Evolutionary conservation across 2,888 invertebrate species (phyloP).

Genomic region (Hirtodrosophila alboralis): DNA sequence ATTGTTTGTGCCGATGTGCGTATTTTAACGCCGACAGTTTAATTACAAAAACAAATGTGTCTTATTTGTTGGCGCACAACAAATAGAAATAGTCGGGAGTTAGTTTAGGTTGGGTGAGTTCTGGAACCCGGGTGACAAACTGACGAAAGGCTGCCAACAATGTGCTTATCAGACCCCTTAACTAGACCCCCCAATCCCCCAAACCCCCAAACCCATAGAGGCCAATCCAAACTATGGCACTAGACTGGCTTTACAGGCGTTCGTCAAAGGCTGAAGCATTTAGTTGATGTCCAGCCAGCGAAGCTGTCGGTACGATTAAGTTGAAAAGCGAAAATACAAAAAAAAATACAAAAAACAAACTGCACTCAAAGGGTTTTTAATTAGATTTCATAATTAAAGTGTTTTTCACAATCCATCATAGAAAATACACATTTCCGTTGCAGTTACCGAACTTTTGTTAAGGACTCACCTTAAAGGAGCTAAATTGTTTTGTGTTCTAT

Average conservation of each 20-base stretch:
- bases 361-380: slow-evolving; percentile 33
- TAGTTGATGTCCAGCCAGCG: slow-evolving; percentile 67
- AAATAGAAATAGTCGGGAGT: slow-evolving; percentile 7
- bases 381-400: slow-evolving; percentile 46
- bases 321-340: slow-evolving; percentile 9
- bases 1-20: slow-evolving; percentile 22
- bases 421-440: slow-evolving; percentile 3
- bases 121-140: slow-evolving; percentile 42
- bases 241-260: slow-evolving; percentile 34
- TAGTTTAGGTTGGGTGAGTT: slow-evolving; percentile 20
- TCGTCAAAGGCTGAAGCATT: slow-evolving; percentile 35
- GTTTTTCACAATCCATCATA: slow-evolving; percentile 14
- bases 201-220: slow-evolving; percentile 2
- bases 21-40: slow-evolving; percentile 36
- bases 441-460: neutral
- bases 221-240: slow-evolving; percentile 6
- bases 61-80: slow-evolving; percentile 12
- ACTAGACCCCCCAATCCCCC: neutral
- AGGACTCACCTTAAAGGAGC: neutral
- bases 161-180: slow-evolving; percentile 37
- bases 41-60: slow-evolving; percentile 47
- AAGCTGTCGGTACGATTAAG: slow-evolving; percentile 61
- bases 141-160: slow-evolving; percentile 53
- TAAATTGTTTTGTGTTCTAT: neutral
- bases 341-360: slow-evolving; percentile 3